Evolutionary conservation across 35 echinoderm and acorn worm genomes (phyloP), one percentile per base, ranked within the genome.

Genomic region (Lytechinus variegatus): DNA sequence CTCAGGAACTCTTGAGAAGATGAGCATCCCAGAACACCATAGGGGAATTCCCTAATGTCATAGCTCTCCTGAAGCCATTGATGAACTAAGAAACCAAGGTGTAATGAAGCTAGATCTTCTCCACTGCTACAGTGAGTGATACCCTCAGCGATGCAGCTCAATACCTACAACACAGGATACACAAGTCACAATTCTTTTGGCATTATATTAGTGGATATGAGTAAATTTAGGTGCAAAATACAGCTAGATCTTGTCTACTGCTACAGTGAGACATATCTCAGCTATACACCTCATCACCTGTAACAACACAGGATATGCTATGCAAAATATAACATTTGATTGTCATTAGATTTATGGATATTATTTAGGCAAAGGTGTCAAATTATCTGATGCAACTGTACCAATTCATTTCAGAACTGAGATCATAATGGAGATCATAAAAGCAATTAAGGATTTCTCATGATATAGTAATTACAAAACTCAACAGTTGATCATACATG

Each of bases 51-150:
- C 86, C 87, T 27, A 5, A 99, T 87, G 0, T 24, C 27, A 94
- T 99, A 99, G 10, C 97, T 95, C 52, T 97, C 96, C 29, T 96
- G 94, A 2, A 98, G 86, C 98, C 98, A 99, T 28, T 97, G 95
- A 86, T 96, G 54, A 6, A 98, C 87, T 14, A 99, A 58, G 96
- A 95, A 99, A 16, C 97, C 96, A n/a, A 99, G 97, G 56, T 99
- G 97, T 14, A 94, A 51, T 86, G 86, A 11, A 6, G 90, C 92
- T 51, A 93, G 55, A 27, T 94, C 71, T 33, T 11, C 52, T 56
- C 61, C 53, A 52, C 24, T 86, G 92, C 71, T 52, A 93, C 92
- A 93, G 54, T 94, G 94, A 9, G 71, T 54, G 21, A 94, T 54
- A 29, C 60, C 57, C 5, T 71, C 52, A 29, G 95, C 29, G 13